Conservation (phyloP, 2,888 invertebrate genomes). For the Germaria angustata region DNA sequence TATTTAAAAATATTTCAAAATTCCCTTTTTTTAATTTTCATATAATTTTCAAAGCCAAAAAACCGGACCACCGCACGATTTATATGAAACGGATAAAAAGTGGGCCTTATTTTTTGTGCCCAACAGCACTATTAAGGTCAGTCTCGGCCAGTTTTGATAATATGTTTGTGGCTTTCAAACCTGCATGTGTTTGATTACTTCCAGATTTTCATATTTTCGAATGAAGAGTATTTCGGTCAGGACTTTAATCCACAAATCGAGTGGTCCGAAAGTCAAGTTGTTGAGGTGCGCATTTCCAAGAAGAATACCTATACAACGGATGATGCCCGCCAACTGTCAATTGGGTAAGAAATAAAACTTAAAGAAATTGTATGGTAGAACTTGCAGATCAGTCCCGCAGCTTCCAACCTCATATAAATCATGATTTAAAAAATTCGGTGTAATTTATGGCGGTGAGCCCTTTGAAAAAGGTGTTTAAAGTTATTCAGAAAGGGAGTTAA, state of each 20-base stretch:
- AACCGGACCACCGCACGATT: slow-evolving; percentile 75
- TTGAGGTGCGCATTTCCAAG: slow-evolving; percentile 82
- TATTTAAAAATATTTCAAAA: too few relatives aligned
- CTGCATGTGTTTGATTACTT: background rate
- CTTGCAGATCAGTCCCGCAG: too few relatives aligned
- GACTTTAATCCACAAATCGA: slow-evolving; percentile 86
- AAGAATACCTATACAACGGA: slow-evolving; percentile 89
- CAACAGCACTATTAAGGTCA: slow-evolving; percentile 74
- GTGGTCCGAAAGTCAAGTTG: slow-evolving; percentile 82
- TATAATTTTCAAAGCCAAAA: slow-evolving; percentile 69
- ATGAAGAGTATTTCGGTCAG: slow-evolving; percentile 86
- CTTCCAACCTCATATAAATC: too few relatives aligned
- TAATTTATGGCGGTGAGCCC: too few relatives aligned
- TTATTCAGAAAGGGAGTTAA: too few relatives aligned
- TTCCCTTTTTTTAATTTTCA: background rate
- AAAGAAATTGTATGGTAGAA: background rate
- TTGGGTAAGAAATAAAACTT: slow-evolving; percentile 73
- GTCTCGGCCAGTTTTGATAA: background rate
- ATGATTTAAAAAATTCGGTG: too few relatives aligned
- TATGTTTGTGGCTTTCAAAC: background rate
- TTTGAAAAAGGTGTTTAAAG: too few relatives aligned
- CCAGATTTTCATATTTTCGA: slow-evolving; percentile 82
- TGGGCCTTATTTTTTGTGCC: slow-evolving; percentile 79
- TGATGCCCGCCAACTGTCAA: slow-evolving; percentile 85
- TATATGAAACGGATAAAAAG: slow-evolving; percentile 80